Evolutionary conservation across 2,888 invertebrate genomes (phyloP).

Genomic region (Brenthis daphne): DNA sequence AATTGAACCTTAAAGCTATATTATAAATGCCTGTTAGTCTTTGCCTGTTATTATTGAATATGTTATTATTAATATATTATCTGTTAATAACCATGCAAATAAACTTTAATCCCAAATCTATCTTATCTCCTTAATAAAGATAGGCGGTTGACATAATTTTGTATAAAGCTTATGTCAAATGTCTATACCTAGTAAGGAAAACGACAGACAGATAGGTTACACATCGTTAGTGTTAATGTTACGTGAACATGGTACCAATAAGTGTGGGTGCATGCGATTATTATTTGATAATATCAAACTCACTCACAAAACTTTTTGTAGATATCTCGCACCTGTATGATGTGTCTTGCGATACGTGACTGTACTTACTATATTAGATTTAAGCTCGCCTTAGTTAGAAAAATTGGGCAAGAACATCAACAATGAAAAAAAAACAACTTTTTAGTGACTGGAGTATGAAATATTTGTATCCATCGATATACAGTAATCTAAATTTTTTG

Average conservation of each 20-base stretch:
- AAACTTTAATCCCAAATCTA: no score
- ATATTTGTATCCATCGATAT: background rate
- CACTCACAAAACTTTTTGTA: slow-evolving; percentile 40
- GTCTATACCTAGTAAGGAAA: no score
- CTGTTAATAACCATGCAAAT: no score
- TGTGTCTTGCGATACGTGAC: slow-evolving; percentile 22
- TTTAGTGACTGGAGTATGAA: background rate
- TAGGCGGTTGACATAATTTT: no score
- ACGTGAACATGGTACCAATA: background rate
- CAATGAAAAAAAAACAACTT: slow-evolving; percentile 21
- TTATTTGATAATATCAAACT: slow-evolving; percentile 42
- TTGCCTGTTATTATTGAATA: no score
- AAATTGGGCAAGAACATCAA: slow-evolving; percentile 47
- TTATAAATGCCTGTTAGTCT: no score
- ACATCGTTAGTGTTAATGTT: slow-evolving; percentile 16
- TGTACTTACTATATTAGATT: slow-evolving; percentile 31
- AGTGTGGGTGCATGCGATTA: slow-evolving; percentile 42
- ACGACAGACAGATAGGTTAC: no score
- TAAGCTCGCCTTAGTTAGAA: slow-evolving; percentile 62
- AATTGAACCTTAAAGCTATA: no score
- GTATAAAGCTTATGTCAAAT: no score
- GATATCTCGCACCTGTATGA: slow-evolving; percentile 22
- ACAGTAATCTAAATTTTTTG: background rate
- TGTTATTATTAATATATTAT: no score
- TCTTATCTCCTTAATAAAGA: no score